These are phyloP conservation scores for Sarcophaga rosellei DNA, from an alignment of 2,888 invertebrate genomes.

Conservation along the genomic window DNA sequence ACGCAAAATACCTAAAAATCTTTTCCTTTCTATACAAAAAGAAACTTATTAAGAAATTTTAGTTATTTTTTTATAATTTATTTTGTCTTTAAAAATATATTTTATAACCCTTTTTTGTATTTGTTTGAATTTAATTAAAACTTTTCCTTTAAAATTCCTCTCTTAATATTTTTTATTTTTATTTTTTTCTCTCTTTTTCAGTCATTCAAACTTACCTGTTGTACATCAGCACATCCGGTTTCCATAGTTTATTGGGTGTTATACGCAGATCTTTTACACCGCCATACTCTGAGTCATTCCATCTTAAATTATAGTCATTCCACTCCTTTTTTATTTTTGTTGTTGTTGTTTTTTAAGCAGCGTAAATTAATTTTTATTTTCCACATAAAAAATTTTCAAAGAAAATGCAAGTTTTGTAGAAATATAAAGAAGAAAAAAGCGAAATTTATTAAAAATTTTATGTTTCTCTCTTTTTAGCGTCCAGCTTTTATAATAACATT, in stretches of 20 bases:
- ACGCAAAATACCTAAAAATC: no score
- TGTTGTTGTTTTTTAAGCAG: no score
- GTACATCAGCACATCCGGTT: slow-evolving; percentile 99
- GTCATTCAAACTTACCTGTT: slow-evolving; percentile 90
- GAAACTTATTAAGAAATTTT: slow-evolving; percentile 27
- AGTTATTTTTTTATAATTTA: slow-evolving; percentile 52
- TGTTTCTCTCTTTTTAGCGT: no score
- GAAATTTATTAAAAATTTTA: no score
- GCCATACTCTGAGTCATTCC: slow-evolving; percentile 98
- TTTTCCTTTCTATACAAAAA: neutral
- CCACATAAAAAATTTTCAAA: no score
- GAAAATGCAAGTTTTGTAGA: no score
- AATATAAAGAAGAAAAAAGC: no score
- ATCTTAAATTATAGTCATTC: slow-evolving; percentile 98
- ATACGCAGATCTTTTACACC: slow-evolving; percentile 96
- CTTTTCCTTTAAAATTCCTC: slow-evolving; percentile 47
- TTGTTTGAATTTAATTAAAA: no score
- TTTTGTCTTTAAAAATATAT: no score
- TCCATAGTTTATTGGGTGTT: slow-evolving; percentile 98
- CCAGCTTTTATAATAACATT: no score
- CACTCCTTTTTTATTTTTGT: slow-evolving; percentile 88
- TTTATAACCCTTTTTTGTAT: neutral
- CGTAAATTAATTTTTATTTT: no score
- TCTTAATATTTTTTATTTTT: slow-evolving; percentile 40
- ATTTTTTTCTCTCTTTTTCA: slow-evolving; percentile 33